phyloP scores from a whole-genome alignment of 23 tunicate genomes.

The Diplosoma virens region DNA sequence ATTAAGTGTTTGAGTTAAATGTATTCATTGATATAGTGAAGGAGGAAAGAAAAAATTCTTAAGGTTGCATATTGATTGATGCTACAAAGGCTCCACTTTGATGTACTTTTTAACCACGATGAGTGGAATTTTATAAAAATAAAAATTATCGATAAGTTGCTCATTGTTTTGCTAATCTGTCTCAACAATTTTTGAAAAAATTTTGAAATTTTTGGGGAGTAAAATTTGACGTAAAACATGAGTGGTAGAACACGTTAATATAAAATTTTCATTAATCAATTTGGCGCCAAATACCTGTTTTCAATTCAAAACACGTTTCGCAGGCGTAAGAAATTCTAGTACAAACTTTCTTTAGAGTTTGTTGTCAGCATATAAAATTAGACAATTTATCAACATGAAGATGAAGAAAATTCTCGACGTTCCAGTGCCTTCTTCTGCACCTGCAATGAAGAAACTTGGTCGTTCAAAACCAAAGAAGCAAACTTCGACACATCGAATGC shows the following conservation, averaged over 20 bases:
- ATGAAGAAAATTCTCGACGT: slow-evolving; percentile 26
- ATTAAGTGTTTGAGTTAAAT: too few species aligned
- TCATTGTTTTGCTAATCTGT: too few species aligned
- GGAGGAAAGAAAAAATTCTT: too few species aligned
- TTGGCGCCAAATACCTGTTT: slow-evolving; percentile 3
- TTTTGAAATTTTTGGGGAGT: background rate
- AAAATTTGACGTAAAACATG: background rate
- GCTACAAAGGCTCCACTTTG: too few species aligned
- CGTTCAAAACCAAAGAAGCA: slow-evolving; percentile 20
- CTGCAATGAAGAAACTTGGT: slow-evolving; percentile 31
- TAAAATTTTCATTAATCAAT: background rate
- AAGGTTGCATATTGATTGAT: too few species aligned
- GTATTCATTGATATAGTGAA: too few species aligned
- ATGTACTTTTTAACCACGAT: too few species aligned
- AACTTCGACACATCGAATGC: slow-evolving; percentile 36
- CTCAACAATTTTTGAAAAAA: too few species aligned
- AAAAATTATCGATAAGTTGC: too few species aligned
- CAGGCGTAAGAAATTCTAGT: background rate
- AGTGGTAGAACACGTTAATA: background rate
- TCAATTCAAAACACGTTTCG: background rate
- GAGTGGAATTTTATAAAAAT: too few species aligned
- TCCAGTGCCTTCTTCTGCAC: slow-evolving; percentile 55
- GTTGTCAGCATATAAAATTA: background rate
- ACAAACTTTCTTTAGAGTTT: background rate
- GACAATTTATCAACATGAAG: too few species aligned